These are phyloP conservation scores for Liasis olivaceus DNA, from an alignment of 2,797 vertebrate species.

Conservation along the genomic window DNA sequence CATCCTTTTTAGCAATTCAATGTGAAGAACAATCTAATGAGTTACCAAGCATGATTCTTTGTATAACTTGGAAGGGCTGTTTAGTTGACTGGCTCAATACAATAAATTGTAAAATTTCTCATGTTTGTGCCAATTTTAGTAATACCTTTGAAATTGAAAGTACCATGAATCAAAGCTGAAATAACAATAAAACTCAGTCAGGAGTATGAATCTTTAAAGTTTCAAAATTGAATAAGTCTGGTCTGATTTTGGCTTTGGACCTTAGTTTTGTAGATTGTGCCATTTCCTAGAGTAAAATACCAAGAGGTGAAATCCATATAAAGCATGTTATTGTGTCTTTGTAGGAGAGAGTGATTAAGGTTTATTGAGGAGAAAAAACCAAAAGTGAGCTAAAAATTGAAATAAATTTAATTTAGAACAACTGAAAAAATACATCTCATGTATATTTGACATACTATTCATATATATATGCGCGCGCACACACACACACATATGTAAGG, in stretches of 20 bases:
- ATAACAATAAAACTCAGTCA: conserved; percentile 39
- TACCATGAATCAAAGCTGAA: conserved; percentile 17
- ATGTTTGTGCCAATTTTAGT: conserved; percentile 50
- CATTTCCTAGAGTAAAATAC: conserved; percentile 3
- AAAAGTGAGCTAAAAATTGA: not conserved
- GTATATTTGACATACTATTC: not conserved
- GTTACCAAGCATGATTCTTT: conserved; percentile 56
- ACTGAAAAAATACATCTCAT: not conserved
- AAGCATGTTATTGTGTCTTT: not conserved
- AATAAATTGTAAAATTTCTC: conserved; percentile 50
- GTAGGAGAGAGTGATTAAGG: not conserved
- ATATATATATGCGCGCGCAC: not conserved
- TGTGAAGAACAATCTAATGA: conserved; percentile 74
- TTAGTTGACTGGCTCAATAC: conserved; percentile 51
- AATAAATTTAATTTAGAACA: not conserved
- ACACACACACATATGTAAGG: not conserved
- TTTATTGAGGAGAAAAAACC: not conserved
- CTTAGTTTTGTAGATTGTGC: conserved; percentile 1
- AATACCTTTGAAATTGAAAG: conserved; percentile 40
- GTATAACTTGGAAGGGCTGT: conserved; percentile 50
- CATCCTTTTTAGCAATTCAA: conserved; percentile 77
- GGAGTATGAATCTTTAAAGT: conserved; percentile 25
- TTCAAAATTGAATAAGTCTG: conserved; percentile 51
- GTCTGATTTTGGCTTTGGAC: conserved; percentile 33
- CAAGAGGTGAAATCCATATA: not conserved